Evolutionary conservation across 2,113 vertebrate species (phyloP), one percentile per base, ranked within the genome.

Genomic region (Chaetorhynchus papuensis): DNA sequence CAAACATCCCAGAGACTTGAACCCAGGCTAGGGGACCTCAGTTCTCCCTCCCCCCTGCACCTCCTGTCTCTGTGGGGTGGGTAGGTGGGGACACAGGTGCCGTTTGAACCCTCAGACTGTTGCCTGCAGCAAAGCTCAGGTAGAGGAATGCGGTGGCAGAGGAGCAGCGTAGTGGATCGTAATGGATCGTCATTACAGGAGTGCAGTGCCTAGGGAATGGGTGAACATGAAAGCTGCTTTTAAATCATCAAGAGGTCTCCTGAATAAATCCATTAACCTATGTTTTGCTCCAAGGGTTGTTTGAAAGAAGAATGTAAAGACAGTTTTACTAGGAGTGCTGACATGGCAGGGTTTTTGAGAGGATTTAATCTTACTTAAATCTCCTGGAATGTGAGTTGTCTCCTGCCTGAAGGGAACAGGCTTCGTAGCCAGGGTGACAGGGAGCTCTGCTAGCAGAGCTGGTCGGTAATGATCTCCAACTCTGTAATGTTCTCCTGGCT

Each of bases 261-360:
- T 78, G 70, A 92, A 85, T 69, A 89, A 74, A 89, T 86, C 65
- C 12, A 4, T 91, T 91, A 66, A 90, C 79, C 83, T 78, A 0
- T n/a, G 8, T 83, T 85, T 94, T 66, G 61, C 68, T 91, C 65
- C 1, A 0, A 75, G 49, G 75, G 68, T 81, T 87, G 64, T 94
- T 94, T 45, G 76, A 78, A 92, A 94, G 72, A 66, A 49, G 64
- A 77, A 44, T n/a, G 26, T 91, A 91, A 89, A 94, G 79, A 65
- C 19, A 41, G 42, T 89, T 91, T 91, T 90, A 57, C 65, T 33
- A 41, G 54, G 35, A 85, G 50, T 69, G 59, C 63, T 94, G 87
- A 84, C 69, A 59, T 1, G 5, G 76, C 39, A 78, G 65, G 30
- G 56, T 11, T 92, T 92, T 76, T 81, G 69, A 68, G 45, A 52